phyloP scores from a whole-genome alignment of 2,113 vertebrate genomes.

The Ovibos moschatus region DNA sequence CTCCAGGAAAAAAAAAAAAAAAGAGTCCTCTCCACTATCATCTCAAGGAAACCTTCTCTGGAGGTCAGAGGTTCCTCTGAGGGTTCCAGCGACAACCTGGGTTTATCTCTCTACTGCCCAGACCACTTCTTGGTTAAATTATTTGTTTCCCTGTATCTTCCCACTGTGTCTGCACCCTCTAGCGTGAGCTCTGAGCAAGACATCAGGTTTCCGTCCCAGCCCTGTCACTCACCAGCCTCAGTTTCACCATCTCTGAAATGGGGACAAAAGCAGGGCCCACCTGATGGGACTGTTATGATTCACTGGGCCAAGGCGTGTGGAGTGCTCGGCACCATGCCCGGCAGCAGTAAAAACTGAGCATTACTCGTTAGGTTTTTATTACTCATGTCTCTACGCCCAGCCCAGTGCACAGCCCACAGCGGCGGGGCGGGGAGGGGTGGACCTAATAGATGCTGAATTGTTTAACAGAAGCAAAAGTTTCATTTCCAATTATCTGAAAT shows the following conservation, averaged over 20 bases:
- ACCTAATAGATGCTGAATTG: background rate
- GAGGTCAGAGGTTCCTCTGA: background rate
- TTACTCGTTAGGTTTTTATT: background rate
- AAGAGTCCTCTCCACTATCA: background rate
- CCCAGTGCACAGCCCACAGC: background rate
- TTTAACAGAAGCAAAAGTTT: background rate
- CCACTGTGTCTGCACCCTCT: background rate
- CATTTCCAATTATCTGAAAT: background rate
- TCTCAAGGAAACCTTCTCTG: background rate
- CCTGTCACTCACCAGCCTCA: background rate
- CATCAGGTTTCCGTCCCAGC: background rate
- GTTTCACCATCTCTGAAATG: background rate
- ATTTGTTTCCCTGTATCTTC: background rate
- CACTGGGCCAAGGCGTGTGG: background rate
- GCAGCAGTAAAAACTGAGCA: background rate
- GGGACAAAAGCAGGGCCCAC: background rate
- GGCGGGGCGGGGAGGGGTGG: background rate
- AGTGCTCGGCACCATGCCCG: rapidly evolving
- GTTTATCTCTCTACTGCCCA: background rate
- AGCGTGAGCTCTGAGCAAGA: background rate
- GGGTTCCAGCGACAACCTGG: background rate
- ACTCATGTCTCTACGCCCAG: background rate
- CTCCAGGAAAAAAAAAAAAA: background rate
- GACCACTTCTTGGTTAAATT: background rate
- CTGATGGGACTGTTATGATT: background rate